Evolutionary conservation across 2,113 vertebrate genomes (phyloP), one percentile per base, ranked within the genome.

Genomic region (Gavialis gangeticus): DNA sequence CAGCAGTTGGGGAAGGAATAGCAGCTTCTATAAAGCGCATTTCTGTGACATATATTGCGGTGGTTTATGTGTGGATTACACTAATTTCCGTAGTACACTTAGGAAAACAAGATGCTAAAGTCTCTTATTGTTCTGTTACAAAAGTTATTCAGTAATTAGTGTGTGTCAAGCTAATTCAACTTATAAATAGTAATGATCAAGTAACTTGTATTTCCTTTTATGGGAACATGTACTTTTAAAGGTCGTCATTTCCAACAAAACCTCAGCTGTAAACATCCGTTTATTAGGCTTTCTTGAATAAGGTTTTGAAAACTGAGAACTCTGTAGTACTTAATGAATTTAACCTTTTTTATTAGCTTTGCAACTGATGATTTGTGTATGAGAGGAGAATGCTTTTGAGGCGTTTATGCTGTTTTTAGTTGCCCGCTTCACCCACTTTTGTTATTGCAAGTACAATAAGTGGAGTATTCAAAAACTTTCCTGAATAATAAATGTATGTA

Each of bases 241-340:
- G 81, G 89, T 97, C 91, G 94, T 79, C 22, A 37, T 94, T 92
- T 84, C 17, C 25, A 10, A 60, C 14, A 55, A 67, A 79, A 60
- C 58, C 19, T 28, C 25, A 95, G 58, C 89, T 96, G 63, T 73
- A 85, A 82, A 94, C 77, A 79, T 95, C 54, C 58, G 87, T 75
- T 87, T 89, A 86, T 93, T 94, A 30, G 55, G 55, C 28, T 91
- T 91, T 87, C 17, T 67, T 5, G 59, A 80, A 79, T 88, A 71
- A 67, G 12, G 18, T 91, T 87, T 75, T 92, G 92, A 93, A 84
- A 95, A 90, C 91, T 92, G 76, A 24, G 69, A 83, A 84, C 94
- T 94, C 46, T 92, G 77, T 89, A 97, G 83, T 96, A 96, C 89
- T 97, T 97, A 90, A 95, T 94, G 93, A 96, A 96, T 62, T 92